Base-by-base conservation (phyloP, 2,888 invertebrate species). In the Dendrolimus pini region DNA sequence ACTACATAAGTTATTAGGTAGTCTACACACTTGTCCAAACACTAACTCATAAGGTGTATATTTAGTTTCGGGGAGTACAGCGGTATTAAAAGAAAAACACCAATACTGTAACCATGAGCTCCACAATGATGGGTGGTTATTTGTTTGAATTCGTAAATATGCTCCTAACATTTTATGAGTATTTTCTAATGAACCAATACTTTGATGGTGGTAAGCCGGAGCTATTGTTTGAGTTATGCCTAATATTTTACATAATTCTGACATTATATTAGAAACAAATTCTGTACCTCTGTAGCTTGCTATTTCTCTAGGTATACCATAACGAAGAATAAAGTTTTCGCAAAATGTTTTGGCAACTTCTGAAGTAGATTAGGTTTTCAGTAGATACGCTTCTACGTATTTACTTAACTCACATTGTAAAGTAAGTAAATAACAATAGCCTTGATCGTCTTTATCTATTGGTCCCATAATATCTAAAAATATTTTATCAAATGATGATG, bases 381-480 rank as follows among this genome's bases (percentile, higher is more conserved):
- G n/a, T 18, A 52, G 53, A 52, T 41, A 54, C 12, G 56, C 56
- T 54, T 54, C 54, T 12, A 18, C 14, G 42, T 41, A 57, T 54
- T 57, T 57, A 41, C 53, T 41, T 18, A 57, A 41, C 41, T 65
- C 63, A 52, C 65, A 66, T 54, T 67, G 65, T 41, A 67, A 6
- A 0, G 62, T 65, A 52, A 66, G 53, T 54, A 65, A 62, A 54
- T 66, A 66, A 1, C 41, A 52, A 56, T 62, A 58, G 58, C 52
- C 55, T 52, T 62, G 52, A 55, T 60, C 18, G 60, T 70, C 62
- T 30, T 41, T 61, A 55, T 58, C 53, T 60, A 66, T 56, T 9
- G 66, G 66, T 2, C 66, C 65, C 52, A 67, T 63, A 53, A 67
- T 54, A 58, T 68, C 69, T 60, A 65, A 60, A 55, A 56, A 65